Percentiles rank a stretch among this genome's conserved stretches.
These are phyloP conservation scores for Rhynchophorus ferrugineus DNA, from an alignment of 1,140 invertebrate species.

Conservation along the genomic window DNA sequence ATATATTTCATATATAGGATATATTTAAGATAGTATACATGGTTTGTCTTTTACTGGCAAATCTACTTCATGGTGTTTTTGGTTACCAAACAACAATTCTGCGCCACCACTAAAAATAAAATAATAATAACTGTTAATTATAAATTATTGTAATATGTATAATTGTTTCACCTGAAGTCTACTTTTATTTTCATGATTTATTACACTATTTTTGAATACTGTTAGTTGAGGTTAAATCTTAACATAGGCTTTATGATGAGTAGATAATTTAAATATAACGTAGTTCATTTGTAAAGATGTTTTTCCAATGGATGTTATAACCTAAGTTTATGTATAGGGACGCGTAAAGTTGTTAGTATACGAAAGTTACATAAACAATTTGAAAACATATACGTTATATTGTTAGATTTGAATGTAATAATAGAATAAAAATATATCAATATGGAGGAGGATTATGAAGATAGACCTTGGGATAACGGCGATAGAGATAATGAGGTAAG, in stretches of 20 bases:
- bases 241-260: not conserved
- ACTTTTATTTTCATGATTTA: no score
- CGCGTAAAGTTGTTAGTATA: not conserved
- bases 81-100: conserved; percentile 77
- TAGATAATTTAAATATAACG: not conserved
- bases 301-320: not conserved
- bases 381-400: not conserved
- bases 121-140: no score
- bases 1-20: not conserved
- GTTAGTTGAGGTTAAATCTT: no score
- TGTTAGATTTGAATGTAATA: not conserved
- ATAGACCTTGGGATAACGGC: conserved; percentile 30
- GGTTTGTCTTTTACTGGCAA: not conserved
- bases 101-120: conserved; percentile 77
- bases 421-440: not conserved
- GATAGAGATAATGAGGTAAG: conserved; percentile 29
- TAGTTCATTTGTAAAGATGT: not conserved
- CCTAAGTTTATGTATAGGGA: not conserved
- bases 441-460: conserved; percentile 37
- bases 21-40: not conserved
- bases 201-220: no score
- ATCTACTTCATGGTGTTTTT: conserved; percentile 44
- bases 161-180: no score
- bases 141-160: no score
- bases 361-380: not conserved